Conservation (phyloP, 1,140 invertebrate genomes). For the Ectropis grisescens region DNA sequence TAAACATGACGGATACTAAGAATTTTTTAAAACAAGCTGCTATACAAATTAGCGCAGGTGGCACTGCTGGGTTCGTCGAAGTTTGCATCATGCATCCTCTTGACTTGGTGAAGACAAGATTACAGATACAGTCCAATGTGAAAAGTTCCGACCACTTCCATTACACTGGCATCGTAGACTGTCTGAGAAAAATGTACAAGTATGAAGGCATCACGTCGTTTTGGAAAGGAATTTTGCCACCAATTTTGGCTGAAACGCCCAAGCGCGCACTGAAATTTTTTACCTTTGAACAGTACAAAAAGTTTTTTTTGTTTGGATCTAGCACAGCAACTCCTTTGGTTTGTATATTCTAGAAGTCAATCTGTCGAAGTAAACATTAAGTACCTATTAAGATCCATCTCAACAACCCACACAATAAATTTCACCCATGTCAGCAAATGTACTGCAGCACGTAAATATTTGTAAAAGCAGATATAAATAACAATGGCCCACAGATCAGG, state of each 20-base stretch:
- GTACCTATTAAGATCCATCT: too few species aligned
- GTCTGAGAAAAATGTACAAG: conserved; percentile 89
- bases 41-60: conserved; percentile 89
- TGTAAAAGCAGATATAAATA: too few species aligned
- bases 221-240: conserved; percentile 94
- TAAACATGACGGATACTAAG: conserved; percentile 61
- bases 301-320: conserved; percentile 83
- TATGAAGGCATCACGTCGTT: conserved; percentile 86
- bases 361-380: too few species aligned
- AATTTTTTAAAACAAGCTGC: conserved; percentile 77
- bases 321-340: conserved; percentile 80
- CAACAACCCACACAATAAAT: too few species aligned
- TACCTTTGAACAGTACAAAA: conserved; percentile 94
- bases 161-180: conserved; percentile 87
- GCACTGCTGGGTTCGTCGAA: conserved; percentile 93
- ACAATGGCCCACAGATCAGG: too few species aligned
- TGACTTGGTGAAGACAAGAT: conserved; percentile 89
- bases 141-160: conserved; percentile 73
- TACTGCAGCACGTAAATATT: too few species aligned
- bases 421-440: too few species aligned
- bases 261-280: conserved; percentile 95
- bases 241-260: conserved; percentile 92
- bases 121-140: conserved; percentile 50
- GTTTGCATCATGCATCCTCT: conserved; percentile 96
- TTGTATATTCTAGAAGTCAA: too few species aligned